These are phyloP conservation scores for Takifugu flavidus DNA, from an alignment of 2,113 vertebrate genomes.

Conservation along the genomic window DNA sequence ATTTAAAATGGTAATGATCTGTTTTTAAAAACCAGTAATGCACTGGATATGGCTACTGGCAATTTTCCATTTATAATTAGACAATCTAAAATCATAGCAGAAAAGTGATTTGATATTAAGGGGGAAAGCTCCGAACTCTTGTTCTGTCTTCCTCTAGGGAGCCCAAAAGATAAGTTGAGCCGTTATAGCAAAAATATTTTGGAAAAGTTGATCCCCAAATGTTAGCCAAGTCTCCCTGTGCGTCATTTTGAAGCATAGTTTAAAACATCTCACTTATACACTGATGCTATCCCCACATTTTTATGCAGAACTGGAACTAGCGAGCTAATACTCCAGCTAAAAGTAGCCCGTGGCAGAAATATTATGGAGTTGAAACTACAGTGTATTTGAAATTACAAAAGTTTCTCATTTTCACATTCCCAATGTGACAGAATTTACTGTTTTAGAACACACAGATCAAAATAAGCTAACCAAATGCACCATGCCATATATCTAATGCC, in stretches of 20 bases:
- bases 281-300: too few relatives aligned
- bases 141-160: background rate
- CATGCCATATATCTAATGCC: too few relatives aligned
- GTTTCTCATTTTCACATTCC: background rate
- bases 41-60: slow-evolving; percentile 8
- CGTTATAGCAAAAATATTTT: background rate
- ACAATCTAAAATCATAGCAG: slow-evolving; percentile 13
- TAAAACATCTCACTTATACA: too few relatives aligned
- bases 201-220: background rate
- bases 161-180: background rate
- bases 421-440: background rate
- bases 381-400: background rate
- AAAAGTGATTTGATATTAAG: slow-evolving; percentile 11
- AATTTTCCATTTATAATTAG: slow-evolving; percentile 19
- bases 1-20: slow-evolving; percentile 7
- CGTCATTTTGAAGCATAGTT: too few relatives aligned
- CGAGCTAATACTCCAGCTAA: too few relatives aligned
- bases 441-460: too few relatives aligned
- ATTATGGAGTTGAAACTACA: background rate
- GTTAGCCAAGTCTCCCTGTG: too few relatives aligned
- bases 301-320: too few relatives aligned
- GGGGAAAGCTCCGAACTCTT: background rate
- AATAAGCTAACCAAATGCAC: too few relatives aligned
- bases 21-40: slow-evolving; percentile 11
- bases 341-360: background rate